A percentile compares a stretch with the other conserved stretches of the same genome.
phyloP scores from a whole-genome alignment of 2,113 vertebrate species.

The Brachypteracias leptosomus region DNA sequence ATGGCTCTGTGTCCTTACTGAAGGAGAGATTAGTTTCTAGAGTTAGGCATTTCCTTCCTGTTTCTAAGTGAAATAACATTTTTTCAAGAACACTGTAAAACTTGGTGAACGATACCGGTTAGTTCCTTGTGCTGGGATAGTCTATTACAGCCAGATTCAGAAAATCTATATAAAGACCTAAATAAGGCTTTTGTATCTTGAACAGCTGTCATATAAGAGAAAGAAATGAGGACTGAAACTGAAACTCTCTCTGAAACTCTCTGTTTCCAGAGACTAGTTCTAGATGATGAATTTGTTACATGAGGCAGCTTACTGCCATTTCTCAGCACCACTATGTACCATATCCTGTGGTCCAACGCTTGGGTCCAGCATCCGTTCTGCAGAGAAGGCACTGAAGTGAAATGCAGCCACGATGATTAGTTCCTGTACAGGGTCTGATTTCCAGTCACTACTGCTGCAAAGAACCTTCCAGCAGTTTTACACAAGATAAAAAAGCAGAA shows the following conservation, averaged over 20 bases:
- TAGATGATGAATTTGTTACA: rapidly evolving
- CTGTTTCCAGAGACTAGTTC: not conserved
- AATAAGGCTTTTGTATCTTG: not conserved
- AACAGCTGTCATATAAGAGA: not conserved
- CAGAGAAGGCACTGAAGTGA: not conserved
- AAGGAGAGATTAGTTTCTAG: not conserved
- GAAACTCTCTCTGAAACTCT: too few relatives aligned
- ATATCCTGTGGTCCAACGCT: not conserved
- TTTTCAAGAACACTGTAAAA: not conserved
- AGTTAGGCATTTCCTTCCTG: not conserved
- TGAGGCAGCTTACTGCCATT: not conserved
- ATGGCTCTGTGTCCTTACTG: not conserved
- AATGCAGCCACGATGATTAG: not conserved
- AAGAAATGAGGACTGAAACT: not conserved
- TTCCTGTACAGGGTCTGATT: not conserved
- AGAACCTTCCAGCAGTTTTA: not conserved
- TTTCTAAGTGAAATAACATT: not conserved
- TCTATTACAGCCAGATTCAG: not conserved
- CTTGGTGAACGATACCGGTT: not conserved
- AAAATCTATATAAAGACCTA: not conserved
- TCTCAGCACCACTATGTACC: not conserved
- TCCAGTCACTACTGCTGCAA: not conserved
- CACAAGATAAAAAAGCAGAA: not conserved
- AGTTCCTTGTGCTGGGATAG: not conserved
- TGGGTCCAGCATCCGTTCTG: not conserved